Base-by-base conservation (phyloP, 2,888 invertebrate genomes). In the Belgica antarctica region DNA sequence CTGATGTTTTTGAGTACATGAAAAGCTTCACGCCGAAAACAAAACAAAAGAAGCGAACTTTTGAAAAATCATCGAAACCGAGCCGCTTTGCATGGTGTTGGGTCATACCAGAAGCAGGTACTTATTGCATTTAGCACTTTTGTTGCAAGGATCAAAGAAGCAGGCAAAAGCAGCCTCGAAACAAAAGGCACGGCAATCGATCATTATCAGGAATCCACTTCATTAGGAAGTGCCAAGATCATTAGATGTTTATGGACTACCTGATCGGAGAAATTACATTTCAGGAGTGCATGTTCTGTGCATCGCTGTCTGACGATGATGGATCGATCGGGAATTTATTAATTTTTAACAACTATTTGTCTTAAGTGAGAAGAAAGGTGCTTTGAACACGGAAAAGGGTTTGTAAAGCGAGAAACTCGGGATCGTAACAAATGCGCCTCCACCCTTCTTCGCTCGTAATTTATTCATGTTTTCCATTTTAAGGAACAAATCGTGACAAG, bases 141-240 rank as follows among this genome's bases (percentile, higher is more conserved):
- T 34, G 12, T 59, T 24, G 4, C 5, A 25, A 27, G 27, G 57
- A 22, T 27, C 52, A 34, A 10, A 41, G 25, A n/a, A 41, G 31
- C 24, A 31, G 12, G 12, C 34, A 31, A 31, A 31, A 31, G 34
- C 5, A 12, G 34, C n/a, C n/a, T 12, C 46, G 46, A 46, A 7
- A 17, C 22, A 7, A 52, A 52, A 52, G 5, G 22, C 17, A 52
- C 8, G 3, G 41, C 22, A 52, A 52, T 66, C 34, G 47, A 68
- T 68, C 57, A 68, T 34, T 34, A 19, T 25, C n/a, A 65, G 47
- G 65, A n/a, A 47, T 52, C 28, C 17, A 31, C 8, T 68, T 68
- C 57, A 68, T 68, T 57, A 68, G 68, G 68, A 68, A 68, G 68
- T 68, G 68, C 68, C 57, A 68, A 68, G 68, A 68, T 57, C 68